These are phyloP conservation scores for Andrena haemorrhoa DNA, from an alignment of 2,888 invertebrate genomes.

Conservation along the genomic window DNA sequence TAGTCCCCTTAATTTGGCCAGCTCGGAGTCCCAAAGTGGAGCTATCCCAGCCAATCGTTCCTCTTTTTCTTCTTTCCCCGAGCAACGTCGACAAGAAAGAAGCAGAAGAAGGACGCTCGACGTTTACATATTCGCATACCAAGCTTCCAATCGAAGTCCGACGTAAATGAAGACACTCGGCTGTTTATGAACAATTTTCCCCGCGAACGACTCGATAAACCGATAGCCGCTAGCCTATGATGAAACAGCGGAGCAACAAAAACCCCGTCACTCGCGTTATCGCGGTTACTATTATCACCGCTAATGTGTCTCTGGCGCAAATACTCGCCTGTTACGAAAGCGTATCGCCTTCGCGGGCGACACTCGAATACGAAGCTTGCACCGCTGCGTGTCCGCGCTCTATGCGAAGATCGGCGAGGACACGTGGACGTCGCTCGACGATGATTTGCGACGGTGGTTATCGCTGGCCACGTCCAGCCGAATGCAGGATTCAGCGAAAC, in stretches of 20 bases:
- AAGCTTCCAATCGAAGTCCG: not conserved
- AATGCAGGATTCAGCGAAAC: not conserved
- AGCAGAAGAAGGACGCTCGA: not conserved
- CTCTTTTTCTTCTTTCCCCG: not conserved
- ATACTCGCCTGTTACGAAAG: not conserved
- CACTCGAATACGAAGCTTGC: too few species aligned
- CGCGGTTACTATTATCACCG: not conserved
- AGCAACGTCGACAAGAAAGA: not conserved
- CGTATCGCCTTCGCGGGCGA: not conserved
- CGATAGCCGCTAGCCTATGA: not conserved
- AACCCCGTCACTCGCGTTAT: not conserved
- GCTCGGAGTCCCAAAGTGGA: not conserved
- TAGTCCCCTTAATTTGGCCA: not conserved
- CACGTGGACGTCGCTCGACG: not conserved
- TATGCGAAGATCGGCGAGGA: too few species aligned
- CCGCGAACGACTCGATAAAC: not conserved
- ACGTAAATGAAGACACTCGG: not conserved
- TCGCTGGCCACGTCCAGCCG: not conserved
- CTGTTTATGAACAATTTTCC: not conserved
- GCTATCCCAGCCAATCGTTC: not conserved
- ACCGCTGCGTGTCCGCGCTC: too few species aligned
- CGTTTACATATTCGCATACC: not conserved
- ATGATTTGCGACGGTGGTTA: not conserved
- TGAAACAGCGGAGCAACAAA: not conserved
- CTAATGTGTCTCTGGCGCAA: not conserved